phyloP scores from a whole-genome alignment of 2,113 vertebrate genomes.

The Melanostigma gelatinosum region DNA sequence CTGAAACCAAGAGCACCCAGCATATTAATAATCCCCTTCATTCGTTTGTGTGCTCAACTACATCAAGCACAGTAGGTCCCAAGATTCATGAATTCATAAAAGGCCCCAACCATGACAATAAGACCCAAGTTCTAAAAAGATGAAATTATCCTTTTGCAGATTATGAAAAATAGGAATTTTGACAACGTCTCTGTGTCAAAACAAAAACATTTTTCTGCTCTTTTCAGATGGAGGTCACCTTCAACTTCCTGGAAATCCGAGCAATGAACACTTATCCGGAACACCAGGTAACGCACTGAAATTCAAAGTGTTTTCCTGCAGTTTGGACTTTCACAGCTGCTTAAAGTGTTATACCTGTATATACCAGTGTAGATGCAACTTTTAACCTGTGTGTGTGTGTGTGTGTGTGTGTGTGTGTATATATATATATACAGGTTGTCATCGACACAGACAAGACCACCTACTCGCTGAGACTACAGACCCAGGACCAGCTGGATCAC shows the following conservation, averaged over 20 bases:
- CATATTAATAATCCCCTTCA: background rate
- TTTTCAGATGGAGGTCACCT: constrained; percentile 81
- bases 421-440: constrained; percentile 80
- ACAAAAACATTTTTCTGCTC: constrained; percentile 12
- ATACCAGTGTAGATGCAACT: too few species aligned
- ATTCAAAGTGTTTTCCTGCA: background rate
- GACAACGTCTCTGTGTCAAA: background rate
- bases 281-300: constrained; percentile 72
- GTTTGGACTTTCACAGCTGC: background rate
- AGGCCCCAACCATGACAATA: background rate
- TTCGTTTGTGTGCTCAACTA: background rate
- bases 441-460: constrained; percentile 91
- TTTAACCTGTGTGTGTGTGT: too few species aligned
- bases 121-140: background rate
- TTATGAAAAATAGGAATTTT: background rate
- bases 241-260: constrained; percentile 85
- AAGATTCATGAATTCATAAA: background rate
- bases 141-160: background rate
- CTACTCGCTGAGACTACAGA: constrained; percentile 86
- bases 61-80: background rate
- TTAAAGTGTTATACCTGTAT: background rate
- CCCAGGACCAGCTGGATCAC: constrained; percentile 87
- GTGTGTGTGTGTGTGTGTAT: too few species aligned
- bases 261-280: constrained; percentile 83
- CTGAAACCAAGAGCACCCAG: background rate